Conservation (phyloP, 2,113 vertebrate genomes). For the Xyrauchen texanus region DNA sequence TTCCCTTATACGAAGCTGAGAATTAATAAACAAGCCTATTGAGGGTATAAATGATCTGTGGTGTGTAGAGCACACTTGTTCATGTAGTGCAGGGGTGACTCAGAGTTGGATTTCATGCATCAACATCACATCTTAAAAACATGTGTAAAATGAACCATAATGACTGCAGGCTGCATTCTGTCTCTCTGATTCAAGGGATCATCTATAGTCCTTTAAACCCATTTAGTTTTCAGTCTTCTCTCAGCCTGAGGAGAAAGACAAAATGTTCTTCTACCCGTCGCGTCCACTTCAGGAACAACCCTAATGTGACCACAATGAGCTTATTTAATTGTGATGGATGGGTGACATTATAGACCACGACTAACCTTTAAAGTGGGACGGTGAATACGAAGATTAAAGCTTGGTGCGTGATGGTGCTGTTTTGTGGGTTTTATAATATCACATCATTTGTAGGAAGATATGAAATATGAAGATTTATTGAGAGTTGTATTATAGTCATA, state of each 20-base stretch:
- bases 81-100: no score
- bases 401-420: neutral
- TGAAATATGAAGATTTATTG: constrained; percentile 18
- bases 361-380: constrained; percentile 28
- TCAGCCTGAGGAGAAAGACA: neutral
- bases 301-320: neutral
- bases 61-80: no score
- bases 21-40: constrained; percentile 6
- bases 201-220: neutral
- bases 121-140: neutral
- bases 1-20: constrained; percentile 1
- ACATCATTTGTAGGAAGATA: constrained; percentile 13
- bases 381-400: neutral
- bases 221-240: constrained; percentile 17
- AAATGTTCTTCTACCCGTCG: constrained; percentile 9
- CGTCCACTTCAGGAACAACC: neutral
- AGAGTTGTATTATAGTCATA: constrained; percentile 19
- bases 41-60: neutral
- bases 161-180: constrained; percentile 17
- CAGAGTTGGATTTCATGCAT: neutral
- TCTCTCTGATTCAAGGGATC: neutral
- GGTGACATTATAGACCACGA: constrained; percentile 24
- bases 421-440: constrained; percentile 10
- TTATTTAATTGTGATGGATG: constrained; percentile 29
- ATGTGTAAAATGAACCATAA: constrained; percentile 7